Conservation (phyloP, 1,140 invertebrate genomes). For the Zaprionus davidi region DNA sequence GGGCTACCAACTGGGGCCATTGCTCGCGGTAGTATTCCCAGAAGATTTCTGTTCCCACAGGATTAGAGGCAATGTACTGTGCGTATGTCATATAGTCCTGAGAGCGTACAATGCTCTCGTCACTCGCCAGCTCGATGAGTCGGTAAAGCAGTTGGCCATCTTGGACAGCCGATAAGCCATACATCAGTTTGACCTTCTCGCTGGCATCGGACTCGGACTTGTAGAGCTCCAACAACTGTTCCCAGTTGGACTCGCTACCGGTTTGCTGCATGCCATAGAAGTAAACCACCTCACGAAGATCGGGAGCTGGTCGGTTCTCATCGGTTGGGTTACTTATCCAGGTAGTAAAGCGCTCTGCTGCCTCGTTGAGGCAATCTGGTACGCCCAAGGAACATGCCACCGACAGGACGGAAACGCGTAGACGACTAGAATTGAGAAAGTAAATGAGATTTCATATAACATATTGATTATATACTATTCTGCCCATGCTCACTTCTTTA, state of each 20-base stretch:
- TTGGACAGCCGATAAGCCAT: slow-evolving; percentile 88
- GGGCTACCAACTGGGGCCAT: slow-evolving; percentile 89
- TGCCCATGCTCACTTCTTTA: slow-evolving; percentile 58
- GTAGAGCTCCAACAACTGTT: slow-evolving; percentile 90
- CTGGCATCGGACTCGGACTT: slow-evolving; percentile 89
- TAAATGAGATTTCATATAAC: not conserved
- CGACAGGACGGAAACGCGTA: slow-evolving; percentile 86
- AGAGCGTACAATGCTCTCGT: slow-evolving; percentile 90
- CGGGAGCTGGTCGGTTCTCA: slow-evolving; percentile 88
- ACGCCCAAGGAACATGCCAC: slow-evolving; percentile 87
- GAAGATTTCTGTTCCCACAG: slow-evolving; percentile 89
- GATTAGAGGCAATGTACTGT: slow-evolving; percentile 88
- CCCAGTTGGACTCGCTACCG: slow-evolving; percentile 88
- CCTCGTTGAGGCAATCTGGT: slow-evolving; percentile 86
- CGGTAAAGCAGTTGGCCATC: slow-evolving; percentile 86
- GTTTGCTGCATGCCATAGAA: slow-evolving; percentile 86
- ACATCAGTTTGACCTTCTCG: slow-evolving; percentile 90
- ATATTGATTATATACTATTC: not conserved
- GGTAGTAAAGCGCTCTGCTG: slow-evolving; percentile 85
- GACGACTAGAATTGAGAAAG: slow-evolving; percentile 83
- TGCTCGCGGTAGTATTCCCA: slow-evolving; percentile 93
- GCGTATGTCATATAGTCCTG: slow-evolving; percentile 93
- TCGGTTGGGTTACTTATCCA: slow-evolving; percentile 85
- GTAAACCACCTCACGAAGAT: slow-evolving; percentile 89
- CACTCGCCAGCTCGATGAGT: slow-evolving; percentile 88